Conservation (phyloP, 1,140 invertebrate species). For the Psix sp. region DNA sequence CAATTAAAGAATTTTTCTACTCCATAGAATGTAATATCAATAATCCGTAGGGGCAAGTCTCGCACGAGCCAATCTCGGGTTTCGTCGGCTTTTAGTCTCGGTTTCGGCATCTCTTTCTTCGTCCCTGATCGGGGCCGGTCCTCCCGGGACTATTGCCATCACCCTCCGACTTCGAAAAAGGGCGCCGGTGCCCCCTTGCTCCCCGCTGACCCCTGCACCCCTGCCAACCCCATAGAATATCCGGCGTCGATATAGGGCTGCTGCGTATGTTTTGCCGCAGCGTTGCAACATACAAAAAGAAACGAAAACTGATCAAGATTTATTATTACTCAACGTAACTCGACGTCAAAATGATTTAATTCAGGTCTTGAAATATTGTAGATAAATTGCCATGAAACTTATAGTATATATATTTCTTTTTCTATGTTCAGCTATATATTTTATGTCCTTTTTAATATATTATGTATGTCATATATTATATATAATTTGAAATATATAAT, state of each 20-base stretch:
- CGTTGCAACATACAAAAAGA: conserved; percentile 26
- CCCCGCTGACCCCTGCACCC: background rate
- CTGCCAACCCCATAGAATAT: conserved; percentile 50
- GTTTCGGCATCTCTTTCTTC: conserved; percentile 27
- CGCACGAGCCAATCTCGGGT: conserved; percentile 53
- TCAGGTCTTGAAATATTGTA: too few relatives aligned
- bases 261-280: conserved; percentile 46
- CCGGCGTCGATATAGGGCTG: conserved; percentile 52
- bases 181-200: conserved; percentile 26
- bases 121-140: conserved; percentile 32
- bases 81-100: conserved; percentile 50
- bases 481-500: too few relatives aligned
- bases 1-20: conserved; percentile 44
- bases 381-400: too few relatives aligned
- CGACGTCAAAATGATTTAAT: background rate
- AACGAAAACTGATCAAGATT: conserved; percentile 29
- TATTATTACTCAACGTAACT: conserved; percentile 9
- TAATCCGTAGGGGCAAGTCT: conserved; percentile 40
- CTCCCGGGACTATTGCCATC: conserved; percentile 43
- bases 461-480: too few relatives aligned
- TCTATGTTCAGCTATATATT: too few relatives aligned
- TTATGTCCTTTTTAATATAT: too few relatives aligned
- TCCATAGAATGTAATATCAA: conserved; percentile 42
- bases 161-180: conserved; percentile 48
- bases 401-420: too few relatives aligned